Evolutionary conservation across 2,888 invertebrate species (phyloP), one percentile per base, ranked within the genome.

Genomic region (Cabera pusaria): DNA sequence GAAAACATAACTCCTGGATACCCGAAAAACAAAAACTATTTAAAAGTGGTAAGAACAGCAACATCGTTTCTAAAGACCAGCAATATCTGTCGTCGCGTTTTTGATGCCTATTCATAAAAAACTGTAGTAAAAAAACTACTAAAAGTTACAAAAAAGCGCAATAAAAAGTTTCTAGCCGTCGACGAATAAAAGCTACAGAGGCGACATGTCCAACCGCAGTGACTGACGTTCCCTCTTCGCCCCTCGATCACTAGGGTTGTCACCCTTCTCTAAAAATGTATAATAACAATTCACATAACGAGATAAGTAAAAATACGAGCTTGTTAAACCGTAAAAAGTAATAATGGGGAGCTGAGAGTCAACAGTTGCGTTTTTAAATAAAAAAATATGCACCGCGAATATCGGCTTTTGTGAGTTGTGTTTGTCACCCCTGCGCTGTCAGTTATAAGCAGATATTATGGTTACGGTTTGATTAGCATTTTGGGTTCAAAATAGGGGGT

Each of bases 241-340:
- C n/a, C 14, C 14, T 14, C 14, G 4, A 4, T 14, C n/a, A n/a
- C 14, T 57, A 72, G 69, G 73, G 69, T 46, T 71, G 71, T 52
- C 70, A 68, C 79, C 79, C 77, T 65, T 64, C 65, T 61, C 65
- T n/a, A 65, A 75, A 78, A 72, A 72, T 64, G 62, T 66, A 72
- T 70, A 78, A 81, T 82, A 80, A 82, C 83, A 81, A 82, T 83
- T 79, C 82, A 77, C 71, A 72, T 74, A 79, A 84, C 72, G 74
- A 82, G 86, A 86, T 86, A 87, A 86, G 76, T 81, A 80, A 85
- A 78, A 85, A 81, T 81, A 82, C 83, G 80, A 81, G 85, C 80
- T 84, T 84, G 87, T 87, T 87, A 87, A 86, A 85, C 82, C 86
- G 87, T 87, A 85, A 88, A 87, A 85, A 81, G 84, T 82, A 83